Conservation (phyloP, 2,113 vertebrate genomes). For the human (Homo sapiens) region GRCh38 chr4:143545001-143545500, state of each 20-base stretch:
- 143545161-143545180: too few relatives aligned
- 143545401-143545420: neutral
- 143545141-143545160: too few relatives aligned
- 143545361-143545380: constrained; percentile 17
- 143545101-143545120: too few relatives aligned
- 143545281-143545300: neutral
- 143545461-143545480: constrained; percentile 94
- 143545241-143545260: neutral
- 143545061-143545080: too few relatives aligned
- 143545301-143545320: neutral
- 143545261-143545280: neutral
- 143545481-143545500: constrained; percentile 98
- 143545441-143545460: neutral
- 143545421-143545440: constrained; percentile 15
- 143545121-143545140: too few relatives aligned
- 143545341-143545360: neutral
- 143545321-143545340: neutral
- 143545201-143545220: too few relatives aligned
- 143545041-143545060: too few relatives aligned
- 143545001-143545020: too few relatives aligned
- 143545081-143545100: too few relatives aligned
- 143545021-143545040: too few relatives aligned
- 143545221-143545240: too few relatives aligned
- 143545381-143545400: neutral
- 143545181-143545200: too few relatives aligned